Base-by-base conservation (phyloP, 2,113 vertebrate species). In the Nyctereutes procyonoides region DNA sequence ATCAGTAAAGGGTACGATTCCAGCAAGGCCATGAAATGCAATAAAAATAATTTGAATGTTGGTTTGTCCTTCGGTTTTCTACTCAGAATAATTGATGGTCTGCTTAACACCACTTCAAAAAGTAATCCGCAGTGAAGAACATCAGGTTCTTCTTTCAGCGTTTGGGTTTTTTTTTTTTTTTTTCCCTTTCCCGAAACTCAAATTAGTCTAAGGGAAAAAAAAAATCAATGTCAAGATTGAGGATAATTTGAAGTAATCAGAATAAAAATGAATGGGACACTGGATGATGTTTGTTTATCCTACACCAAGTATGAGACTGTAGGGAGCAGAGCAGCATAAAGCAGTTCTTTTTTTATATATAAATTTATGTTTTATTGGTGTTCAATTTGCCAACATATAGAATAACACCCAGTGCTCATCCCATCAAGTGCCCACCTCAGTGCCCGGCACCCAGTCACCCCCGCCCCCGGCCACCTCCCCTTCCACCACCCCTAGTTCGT, bases 21-120 rank as follows among this genome's bases (percentile, higher is more conserved):
- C 86, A 88, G 86, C 67, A 90, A 53, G 48, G 86, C 17, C 62
- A 89, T 0, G 2, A 80, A 91, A 74, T 20, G 51, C 17, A 82
- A 71, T 76, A 63, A 93, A 94, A 96, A 77, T 91, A 38, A 92
- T 93, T 53, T 81, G 58, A 91, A 88, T 48, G 8, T 79, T 63
- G 28, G 35, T 90, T 86, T 93, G 3, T 63, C 74, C 32, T 95
- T 94, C 14, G 28, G n/a, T 35, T 43, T 94, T 95, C 80, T 94
- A 62, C 43, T 71, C 15, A 79, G 53, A 91, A 88, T 88, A 95
- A 94, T 28, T 35, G 51, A 74, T 79, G 38, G 9, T 85, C 48
- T 95, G 20, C 62, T 90, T 87, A 96, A 95, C 13, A 82, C n/a
- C 48, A 80, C 85, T 84, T 96, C 56, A 84, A 90, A 96, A 96